Conservation (phyloP, 2,888 invertebrate genomes). For the Ommatoiulus sabulosus region DNA sequence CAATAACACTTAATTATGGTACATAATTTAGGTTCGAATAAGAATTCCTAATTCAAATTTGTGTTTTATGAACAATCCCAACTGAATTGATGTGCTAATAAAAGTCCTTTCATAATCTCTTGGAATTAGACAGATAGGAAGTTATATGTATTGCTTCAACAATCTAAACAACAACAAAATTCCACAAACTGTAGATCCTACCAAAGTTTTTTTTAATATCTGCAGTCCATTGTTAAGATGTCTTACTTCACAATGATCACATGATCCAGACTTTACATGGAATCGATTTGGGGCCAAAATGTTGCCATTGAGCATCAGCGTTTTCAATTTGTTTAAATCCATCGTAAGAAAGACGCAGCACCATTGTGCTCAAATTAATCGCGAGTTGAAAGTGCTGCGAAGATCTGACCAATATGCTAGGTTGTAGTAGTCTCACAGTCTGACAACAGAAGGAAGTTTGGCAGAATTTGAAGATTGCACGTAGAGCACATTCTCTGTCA, state of each 20-base stretch:
- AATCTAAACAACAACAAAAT: no score
- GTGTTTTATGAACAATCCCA: neutral
- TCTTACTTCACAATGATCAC: neutral
- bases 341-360: neutral
- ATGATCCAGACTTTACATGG: no score
- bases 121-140: no score
- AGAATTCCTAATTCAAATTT: neutral
- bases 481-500: neutral
- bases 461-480: neutral
- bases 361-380: neutral
- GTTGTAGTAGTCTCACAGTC: neutral
- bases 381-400: no score
- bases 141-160: no score
- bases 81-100: no score
- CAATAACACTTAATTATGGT: no score
- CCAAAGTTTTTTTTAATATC: neutral
- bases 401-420: neutral
- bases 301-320: neutral
- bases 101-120: no score
- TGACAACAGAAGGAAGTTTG: neutral
- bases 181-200: no score
- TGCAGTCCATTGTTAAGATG: neutral
- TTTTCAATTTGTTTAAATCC: neutral
- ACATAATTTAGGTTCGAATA: no score
- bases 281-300: slow-evolving; percentile 17